A percentile compares a stretch with the other conserved stretches of the same genome.
Evolutionary conservation across 2,888 invertebrate genomes (phyloP).

Genomic region (Ochropacha duplaris): DNA sequence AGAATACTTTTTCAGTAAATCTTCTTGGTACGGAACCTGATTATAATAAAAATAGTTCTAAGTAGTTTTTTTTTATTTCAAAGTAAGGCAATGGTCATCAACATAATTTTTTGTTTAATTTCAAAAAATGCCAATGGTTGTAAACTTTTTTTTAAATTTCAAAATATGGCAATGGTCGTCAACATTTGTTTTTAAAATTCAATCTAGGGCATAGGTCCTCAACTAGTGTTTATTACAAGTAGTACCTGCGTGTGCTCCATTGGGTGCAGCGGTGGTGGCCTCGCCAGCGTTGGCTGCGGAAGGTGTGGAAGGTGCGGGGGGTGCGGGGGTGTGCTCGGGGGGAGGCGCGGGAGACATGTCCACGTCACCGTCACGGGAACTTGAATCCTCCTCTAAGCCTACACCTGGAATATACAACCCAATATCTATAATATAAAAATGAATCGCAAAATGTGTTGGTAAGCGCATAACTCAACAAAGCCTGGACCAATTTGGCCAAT

Average conservation of each 20-base stretch:
- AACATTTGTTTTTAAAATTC: slow-evolving; percentile 10
- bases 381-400: slow-evolving; percentile 14
- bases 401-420: slow-evolving; percentile 27
- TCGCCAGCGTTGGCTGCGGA: slow-evolving; percentile 8
- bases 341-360: slow-evolving; percentile 33
- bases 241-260: slow-evolving; percentile 38
- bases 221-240: not conserved
- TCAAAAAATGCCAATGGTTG: too few relatives aligned
- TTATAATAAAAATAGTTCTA: too few relatives aligned
- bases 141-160: too few relatives aligned
- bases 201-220: not conserved
- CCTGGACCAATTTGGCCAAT: too few relatives aligned
- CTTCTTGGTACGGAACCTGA: too few relatives aligned
- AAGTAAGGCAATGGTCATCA: too few relatives aligned
- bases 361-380: slow-evolving; percentile 23
- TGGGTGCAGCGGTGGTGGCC: slow-evolving; percentile 22
- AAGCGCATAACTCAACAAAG: too few relatives aligned
- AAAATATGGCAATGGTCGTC: too few relatives aligned
- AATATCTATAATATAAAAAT: not conserved
- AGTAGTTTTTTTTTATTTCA: too few relatives aligned
- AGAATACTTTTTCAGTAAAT: too few relatives aligned
- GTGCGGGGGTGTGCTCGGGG: slow-evolving; percentile 8
- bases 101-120: too few relatives aligned
- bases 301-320: slow-evolving; percentile 15
- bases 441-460: too few relatives aligned